Base-by-base conservation (phyloP, 2,888 invertebrate genomes). In the Hyles lineata region DNA sequence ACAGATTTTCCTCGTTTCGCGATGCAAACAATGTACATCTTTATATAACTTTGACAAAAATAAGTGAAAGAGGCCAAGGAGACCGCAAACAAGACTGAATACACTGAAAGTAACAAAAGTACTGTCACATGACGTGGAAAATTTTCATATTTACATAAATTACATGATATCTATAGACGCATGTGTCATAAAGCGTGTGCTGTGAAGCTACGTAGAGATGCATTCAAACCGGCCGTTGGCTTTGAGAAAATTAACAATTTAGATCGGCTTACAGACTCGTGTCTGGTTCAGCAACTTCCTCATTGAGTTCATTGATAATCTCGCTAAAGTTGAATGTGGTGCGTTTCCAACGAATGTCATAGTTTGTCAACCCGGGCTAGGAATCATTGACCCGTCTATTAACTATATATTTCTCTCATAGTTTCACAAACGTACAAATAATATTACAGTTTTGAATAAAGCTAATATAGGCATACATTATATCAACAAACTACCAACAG, bases 301-400 rank as follows among this genome's bases (percentile, higher is more conserved):
- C 63, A 67, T 72, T 72, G 58, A 67, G 62, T 72, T 67, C 67
- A 67, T 50, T 67, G 67, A 67, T 67, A 67, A 67, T 67, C 7
- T 4, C 50, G 23, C 43, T n/a, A 23, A 43, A 62, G 32, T 23
- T 23, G 17, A 67, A 15, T 23, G 67, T 23, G 23, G 23, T 25
- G 63, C 5, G n/a, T 50, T 50, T 67, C 11, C 50, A 67, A 50
- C 62, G 3, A n/a, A 32, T 6, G 43, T 50, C 9, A 17, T 43
- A 9, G 11, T 43, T 67, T 67, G 11, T 21, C 11, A 17, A 62
- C 29, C 62, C 7, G 35, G 17, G 5, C 25, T 25, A 15, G 23
- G 15, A 61, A 55, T 55, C 43, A 43, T 43, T 43, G 43, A 43
- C 43, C 43, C 43, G 11, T 43, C 43, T 15, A 43, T 35, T 43